Percentiles rank a stretch among this genome's conserved stretches.
Evolutionary conservation across 2,888 invertebrate genomes (phyloP).

Genomic region (Philopedon plagiatum): DNA sequence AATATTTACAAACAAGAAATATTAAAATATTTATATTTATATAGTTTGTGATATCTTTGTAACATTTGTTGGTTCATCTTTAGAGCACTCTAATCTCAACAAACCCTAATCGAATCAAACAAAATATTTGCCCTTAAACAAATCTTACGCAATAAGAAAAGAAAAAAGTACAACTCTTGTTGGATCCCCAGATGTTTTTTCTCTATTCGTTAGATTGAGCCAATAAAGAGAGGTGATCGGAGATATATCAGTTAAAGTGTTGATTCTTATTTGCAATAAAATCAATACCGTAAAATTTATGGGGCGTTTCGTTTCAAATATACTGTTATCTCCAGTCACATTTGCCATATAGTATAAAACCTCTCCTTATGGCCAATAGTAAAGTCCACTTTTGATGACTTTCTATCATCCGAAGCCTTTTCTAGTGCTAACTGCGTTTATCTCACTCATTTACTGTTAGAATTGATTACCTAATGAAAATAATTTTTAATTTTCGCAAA

Average conservation of each 20-base stretch:
- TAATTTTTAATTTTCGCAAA: too few species aligned
- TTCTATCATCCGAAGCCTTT: constrained; percentile 31
- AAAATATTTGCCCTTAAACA: neutral
- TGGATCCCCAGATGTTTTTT: constrained; percentile 35
- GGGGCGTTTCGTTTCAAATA: constrained; percentile 57
- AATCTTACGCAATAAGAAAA: neutral
- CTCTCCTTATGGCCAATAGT: constrained; percentile 28
- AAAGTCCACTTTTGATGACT: constrained; percentile 34
- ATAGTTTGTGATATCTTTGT: too few species aligned
- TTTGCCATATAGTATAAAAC: constrained; percentile 16
- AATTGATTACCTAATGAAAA: too few species aligned
- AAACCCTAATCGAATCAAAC: too few species aligned
- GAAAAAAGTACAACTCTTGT: neutral
- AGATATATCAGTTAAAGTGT: constrained; percentile 49
- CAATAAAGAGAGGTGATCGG: constrained; percentile 41
- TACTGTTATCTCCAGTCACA: constrained; percentile 39
- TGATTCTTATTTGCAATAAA: constrained; percentile 66
- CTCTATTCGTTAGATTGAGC: constrained; percentile 36
- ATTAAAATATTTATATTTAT: too few species aligned
- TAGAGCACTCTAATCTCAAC: too few species aligned
- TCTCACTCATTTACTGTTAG: neutral
- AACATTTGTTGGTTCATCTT: too few species aligned
- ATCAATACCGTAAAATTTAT: constrained; percentile 67
- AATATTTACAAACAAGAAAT: too few species aligned
- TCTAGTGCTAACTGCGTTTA: neutral